Base-by-base conservation (phyloP, 2,113 vertebrate species). In the Setophaga petechia region DNA sequence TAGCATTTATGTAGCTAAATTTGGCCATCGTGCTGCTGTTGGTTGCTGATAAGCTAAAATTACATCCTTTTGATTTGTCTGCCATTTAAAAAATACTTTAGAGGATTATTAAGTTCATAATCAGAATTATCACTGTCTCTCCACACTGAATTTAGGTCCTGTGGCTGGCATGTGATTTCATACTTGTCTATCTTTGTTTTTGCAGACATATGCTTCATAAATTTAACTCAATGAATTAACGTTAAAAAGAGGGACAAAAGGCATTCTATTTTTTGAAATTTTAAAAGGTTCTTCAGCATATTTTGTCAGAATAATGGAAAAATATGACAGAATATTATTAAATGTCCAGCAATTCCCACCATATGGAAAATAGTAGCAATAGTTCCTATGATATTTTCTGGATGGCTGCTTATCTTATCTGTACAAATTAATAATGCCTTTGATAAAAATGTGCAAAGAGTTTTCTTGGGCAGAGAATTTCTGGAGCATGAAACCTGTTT, bases 1-100 rank as follows among this genome's bases (percentile, higher is more conserved):
- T 30, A 62, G 62, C 39, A 59, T 79, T 95, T 51, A 18, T 63
- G 68, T 18, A 65, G 72, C 94, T 97, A 96, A 96, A 94, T 97
- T 92, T 97, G 96, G 88, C 84, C 87, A 22, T 67, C 15, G 4
- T 39, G 46, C 52, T 94, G 71, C 96, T 94, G 89, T 84, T 82
- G 16, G 85, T 65, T 89, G 68, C 90, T 95, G 96, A 97, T 95
- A 97, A 96, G 94, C 80, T 91, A 92, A 89, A 97, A 97, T 96
- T 95, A 69, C 67, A 86, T 81, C 49, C 91, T 95, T 97, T 91
- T 95, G 89, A 94, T 94, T 96, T 94, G 59, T 91, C 67, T 95
- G 49, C 57, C 54, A 86, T 95, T 95, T 84, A 87, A 96, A 93
- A 93, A 96, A 89, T 89, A 89, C 85, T 97, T 94, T 93, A 87